A percentile compares a stretch with the other conserved stretches of the same genome.
These are phyloP conservation scores for Laticauda laticaudata DNA, from an alignment of 2,113 vertebrate genomes.

Conservation along the genomic window DNA sequence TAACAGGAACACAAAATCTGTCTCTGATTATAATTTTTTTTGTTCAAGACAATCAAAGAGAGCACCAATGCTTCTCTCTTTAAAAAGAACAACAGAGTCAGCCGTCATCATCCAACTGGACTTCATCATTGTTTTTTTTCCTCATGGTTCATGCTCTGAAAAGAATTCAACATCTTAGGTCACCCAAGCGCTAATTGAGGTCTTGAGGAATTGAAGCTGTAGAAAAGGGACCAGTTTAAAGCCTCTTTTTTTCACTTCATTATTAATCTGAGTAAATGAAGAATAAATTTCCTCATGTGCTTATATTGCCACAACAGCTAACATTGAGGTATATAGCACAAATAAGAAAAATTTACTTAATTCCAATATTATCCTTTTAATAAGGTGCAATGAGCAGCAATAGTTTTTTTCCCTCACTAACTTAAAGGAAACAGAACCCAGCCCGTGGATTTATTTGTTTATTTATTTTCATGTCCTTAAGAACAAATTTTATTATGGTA, in stretches of 20 bases:
- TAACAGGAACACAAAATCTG: background rate
- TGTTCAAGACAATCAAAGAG: background rate
- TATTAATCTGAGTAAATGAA: background rate
- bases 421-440: background rate
- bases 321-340: constrained; percentile 8
- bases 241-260: background rate
- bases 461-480: background rate
- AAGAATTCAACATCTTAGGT: background rate
- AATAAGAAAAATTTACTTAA: constrained; percentile 6
- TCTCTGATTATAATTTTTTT: background rate
- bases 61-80: background rate
- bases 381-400: background rate
- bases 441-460: no score
- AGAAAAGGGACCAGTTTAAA: background rate
- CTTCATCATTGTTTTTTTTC: background rate
- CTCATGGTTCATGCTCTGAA: background rate
- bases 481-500: background rate
- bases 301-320: background rate
- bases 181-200: background rate
- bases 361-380: background rate
- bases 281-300: constrained; percentile 5
- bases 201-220: background rate
- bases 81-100: background rate
- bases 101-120: background rate
- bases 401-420: background rate